Base-by-base conservation (phyloP, 2,113 vertebrate genomes). In the Anas platyrhynchos region DNA sequence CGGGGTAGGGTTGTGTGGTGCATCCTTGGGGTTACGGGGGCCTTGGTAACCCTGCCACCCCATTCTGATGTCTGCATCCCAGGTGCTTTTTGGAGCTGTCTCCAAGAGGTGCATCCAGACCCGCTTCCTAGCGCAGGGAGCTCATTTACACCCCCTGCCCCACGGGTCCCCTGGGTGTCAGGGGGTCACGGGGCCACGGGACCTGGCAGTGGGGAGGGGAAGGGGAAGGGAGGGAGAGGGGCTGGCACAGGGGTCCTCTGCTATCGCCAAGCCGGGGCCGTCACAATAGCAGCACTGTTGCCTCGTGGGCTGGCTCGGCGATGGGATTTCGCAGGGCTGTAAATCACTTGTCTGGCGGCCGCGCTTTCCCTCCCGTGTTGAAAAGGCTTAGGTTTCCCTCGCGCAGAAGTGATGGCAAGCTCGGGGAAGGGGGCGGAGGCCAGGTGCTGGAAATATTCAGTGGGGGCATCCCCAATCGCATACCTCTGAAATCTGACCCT, bases 401-500 rank as follows among this genome's bases (percentile, higher is more conserved):
- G 3, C 34, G n/a, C 80, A 58, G n/a, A 46, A 79, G 46, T 5
- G 66, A 88, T 77, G 92, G 87, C 83, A 77, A 46, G 55, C 67
- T 52, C 6, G 0, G 41, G 85, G 65, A 80, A 59, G 83, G 68
- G 11, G 74, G 36, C 2, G 55, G 85, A 69, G 71, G 73, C 41
- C 63, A 82, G 93, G 87, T 56, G 67, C 68, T 38, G 87, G 95
- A 89, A 84, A 65, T 32, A 63, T 83, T 58, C 80, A 41, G 54
- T 58, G 59, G 79, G 89, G 89, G 75, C 89, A 93, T 92, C 48
- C 92, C 83, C 48, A 16, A 62, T 61, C 54, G 6, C 93, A 15
- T 91, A 54, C 59, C 84, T 96, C 88, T 71, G 96, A 85, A 91
- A 95, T 43, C 52, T 66, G 83, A 93, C 83, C 87, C 91, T 55